Evolutionary conservation across 1,140 invertebrate species (phyloP), one percentile per base, ranked within the genome.

Genomic region (Whitmania pigra): DNA sequence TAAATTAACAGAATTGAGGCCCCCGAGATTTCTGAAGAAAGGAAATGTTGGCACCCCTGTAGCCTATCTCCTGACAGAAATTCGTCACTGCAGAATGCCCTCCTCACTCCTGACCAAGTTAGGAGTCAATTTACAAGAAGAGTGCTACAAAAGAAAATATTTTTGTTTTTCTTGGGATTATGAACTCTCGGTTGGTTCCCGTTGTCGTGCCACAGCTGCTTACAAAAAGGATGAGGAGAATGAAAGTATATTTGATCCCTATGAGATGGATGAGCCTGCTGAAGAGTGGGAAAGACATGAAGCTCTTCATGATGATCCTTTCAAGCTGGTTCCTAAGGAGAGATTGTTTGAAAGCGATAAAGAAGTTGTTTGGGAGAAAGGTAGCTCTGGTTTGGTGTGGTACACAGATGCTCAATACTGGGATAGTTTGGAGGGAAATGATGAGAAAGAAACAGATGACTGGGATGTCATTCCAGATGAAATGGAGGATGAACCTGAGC

Each of bases 281-380:
- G 82, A 83, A 72, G 82, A 83, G 57, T 83, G 82, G 82, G 82
- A 83, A 74, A 74, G 86, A 72, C 85, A 87, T 74, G 86, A 86
- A 77, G 82, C 86, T n/a, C 76, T 86, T 27, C 81, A 86, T 74
- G 82, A 87, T 75, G 86, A 87, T 77, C 85, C 86, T 7, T 83
- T 83, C 54, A 81, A 84, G 75, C 83, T 84, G 71, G 73, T 85
- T 60, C 82, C 80, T 71, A 82, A 81, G 69, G 80, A 82, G 68
- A 70, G 78, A 40, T 60, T 86, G 25, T 87, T 83, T 80, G 87
- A 87, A 77, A 81, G 86, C 74, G 82, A 86, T 76, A 83, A 86
- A 69, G 87, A 87, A 78, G 72, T 87, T 0, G 83, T 84, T 31
- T 87, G 87, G 87, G 87, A 87, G 76, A 87, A 87, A 76, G 87